These are phyloP conservation scores for Illadopsis cleaveri DNA, from an alignment of 2,113 vertebrate species.

Conservation along the genomic window DNA sequence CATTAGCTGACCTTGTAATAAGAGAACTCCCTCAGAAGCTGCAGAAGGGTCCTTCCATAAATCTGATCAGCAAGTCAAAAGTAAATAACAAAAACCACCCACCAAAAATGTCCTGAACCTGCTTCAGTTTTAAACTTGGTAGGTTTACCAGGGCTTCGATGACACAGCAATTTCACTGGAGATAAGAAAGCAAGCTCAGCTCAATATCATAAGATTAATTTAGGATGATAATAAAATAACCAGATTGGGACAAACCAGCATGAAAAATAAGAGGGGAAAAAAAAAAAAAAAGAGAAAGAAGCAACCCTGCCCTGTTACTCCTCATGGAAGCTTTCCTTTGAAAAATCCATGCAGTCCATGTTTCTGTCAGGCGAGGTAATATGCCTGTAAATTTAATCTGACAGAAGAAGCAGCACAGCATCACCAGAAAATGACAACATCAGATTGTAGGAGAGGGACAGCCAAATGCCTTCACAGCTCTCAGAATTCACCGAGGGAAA, in stretches of 20 bases:
- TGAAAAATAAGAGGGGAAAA: neutral
- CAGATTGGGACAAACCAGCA: neutral
- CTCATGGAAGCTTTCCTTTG: neutral
- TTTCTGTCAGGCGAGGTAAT: slow-evolving; percentile 6
- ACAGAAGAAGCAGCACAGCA: slow-evolving; percentile 39
- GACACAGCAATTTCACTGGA: neutral
- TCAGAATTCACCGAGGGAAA: slow-evolving; percentile 14
- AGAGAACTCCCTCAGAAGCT: neutral
- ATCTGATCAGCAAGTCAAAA: neutral
- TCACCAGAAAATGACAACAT: slow-evolving; percentile 51
- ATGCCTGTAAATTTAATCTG: slow-evolving; percentile 36
- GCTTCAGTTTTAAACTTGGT: neutral
- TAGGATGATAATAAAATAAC: neutral
- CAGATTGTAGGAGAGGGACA: slow-evolving; percentile 12
- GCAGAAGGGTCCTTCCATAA: neutral
- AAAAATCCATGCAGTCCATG: neutral
- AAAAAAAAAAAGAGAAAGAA: neutral
- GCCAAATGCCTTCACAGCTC: slow-evolving; percentile 13
- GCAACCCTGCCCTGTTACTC: neutral
- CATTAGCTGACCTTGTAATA: neutral
- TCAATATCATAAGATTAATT: neutral
- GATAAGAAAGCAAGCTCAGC: neutral
- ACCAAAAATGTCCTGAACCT: neutral
- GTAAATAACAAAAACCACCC: neutral
- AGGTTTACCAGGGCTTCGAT: neutral